Conservation (phyloP, 1,140 invertebrate species). For the Drosophila auraria region DNA sequence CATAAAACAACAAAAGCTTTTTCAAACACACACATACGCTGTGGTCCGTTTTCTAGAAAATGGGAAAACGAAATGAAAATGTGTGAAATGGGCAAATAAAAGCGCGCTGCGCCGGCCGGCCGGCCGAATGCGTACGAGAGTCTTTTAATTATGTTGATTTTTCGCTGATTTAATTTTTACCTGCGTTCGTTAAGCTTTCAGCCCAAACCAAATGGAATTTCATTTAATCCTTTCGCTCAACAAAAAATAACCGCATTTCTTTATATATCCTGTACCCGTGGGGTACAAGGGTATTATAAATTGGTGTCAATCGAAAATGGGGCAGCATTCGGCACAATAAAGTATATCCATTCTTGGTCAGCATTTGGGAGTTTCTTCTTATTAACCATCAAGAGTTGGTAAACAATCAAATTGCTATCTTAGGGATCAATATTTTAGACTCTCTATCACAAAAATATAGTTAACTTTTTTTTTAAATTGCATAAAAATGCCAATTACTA, state of each 20-base stretch:
- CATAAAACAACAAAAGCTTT: constrained; percentile 14
- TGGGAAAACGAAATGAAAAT: constrained; percentile 9
- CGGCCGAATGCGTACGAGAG: constrained; percentile 26
- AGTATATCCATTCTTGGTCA: too few relatives aligned
- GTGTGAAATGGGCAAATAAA: constrained; percentile 43
- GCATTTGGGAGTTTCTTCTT: too few relatives aligned
- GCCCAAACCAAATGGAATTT: constrained; percentile 70
- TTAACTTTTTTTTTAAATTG: too few relatives aligned
- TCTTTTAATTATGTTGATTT: constrained; percentile 80
- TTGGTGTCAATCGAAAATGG: not conserved
- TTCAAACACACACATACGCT: not conserved
- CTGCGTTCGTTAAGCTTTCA: constrained; percentile 38
- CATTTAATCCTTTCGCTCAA: constrained; percentile 71
- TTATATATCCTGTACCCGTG: not conserved
- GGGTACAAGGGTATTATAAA: not conserved
- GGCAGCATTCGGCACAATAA: too few relatives aligned
- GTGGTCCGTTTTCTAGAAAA: constrained; percentile 28
- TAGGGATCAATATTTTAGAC: too few relatives aligned
- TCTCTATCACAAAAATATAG: too few relatives aligned
- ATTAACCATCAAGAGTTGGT: too few relatives aligned
- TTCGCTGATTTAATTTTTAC: constrained; percentile 74
- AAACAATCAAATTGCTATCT: too few relatives aligned
- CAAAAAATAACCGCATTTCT: constrained; percentile 52
- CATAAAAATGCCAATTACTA: too few relatives aligned
- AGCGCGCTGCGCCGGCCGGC: constrained; percentile 5